A percentile compares a stretch with the other conserved stretches of the same genome.
phyloP scores from a whole-genome alignment of 2,888 invertebrate genomes.

The Tricholauxania praeusta region DNA sequence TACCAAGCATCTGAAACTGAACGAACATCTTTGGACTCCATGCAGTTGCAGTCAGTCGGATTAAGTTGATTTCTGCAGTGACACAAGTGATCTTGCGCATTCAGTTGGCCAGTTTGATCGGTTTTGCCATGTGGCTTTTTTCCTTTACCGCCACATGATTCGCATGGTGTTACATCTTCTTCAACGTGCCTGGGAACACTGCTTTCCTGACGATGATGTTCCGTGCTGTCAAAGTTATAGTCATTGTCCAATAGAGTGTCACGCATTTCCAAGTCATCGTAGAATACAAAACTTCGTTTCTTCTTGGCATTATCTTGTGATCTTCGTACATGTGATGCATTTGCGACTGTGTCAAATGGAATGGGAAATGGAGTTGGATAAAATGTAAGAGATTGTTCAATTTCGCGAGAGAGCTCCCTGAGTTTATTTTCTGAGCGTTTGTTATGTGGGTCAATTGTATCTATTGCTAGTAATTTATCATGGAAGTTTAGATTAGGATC shows the following conservation, averaged over 20 bases:
- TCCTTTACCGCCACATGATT: constrained; percentile 43
- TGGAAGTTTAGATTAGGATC: constrained; percentile 46
- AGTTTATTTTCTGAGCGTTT: constrained; percentile 28
- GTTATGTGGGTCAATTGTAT: constrained; percentile 40
- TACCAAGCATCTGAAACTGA: constrained; percentile 53
- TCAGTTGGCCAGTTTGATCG: background rate
- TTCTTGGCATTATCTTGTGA: constrained; percentile 22
- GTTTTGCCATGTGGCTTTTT: constrained; percentile 33
- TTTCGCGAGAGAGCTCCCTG: constrained; percentile 39
- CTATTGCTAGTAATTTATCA: constrained; percentile 47
- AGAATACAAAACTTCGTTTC: constrained; percentile 41
- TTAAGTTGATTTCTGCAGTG: constrained; percentile 15
- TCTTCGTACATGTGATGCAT: background rate
- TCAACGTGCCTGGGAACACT: background rate
- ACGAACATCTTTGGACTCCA: constrained; percentile 33
- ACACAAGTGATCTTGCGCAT: constrained; percentile 1
- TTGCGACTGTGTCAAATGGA: constrained; percentile 9
- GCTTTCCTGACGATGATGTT: background rate
- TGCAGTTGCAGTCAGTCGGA: constrained; percentile 15
- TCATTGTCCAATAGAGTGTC: constrained; percentile 41
- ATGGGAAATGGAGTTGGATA: constrained; percentile 21
- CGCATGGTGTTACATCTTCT: constrained; percentile 36
- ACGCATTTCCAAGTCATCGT: constrained; percentile 48
- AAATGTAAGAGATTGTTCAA: constrained; percentile 36
- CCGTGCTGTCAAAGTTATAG: constrained; percentile 43